phyloP scores from a whole-genome alignment of 2,113 vertebrate genomes.

The Ranitomeya variabilis region DNA sequence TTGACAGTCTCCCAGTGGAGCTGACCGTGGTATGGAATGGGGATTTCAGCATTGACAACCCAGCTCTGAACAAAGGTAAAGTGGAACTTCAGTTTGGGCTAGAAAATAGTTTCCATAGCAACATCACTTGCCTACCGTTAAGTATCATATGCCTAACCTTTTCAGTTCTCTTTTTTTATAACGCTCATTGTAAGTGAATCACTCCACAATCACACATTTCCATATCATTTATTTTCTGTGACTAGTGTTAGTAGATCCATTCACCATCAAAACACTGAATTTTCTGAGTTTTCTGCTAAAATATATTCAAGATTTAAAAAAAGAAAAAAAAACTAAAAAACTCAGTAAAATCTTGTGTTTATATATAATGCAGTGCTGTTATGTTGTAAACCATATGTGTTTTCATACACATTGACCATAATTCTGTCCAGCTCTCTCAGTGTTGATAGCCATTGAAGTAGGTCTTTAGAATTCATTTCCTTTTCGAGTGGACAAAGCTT shows the following conservation, averaged over 20 bases:
- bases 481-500: background rate
- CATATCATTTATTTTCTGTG: constrained; percentile 34
- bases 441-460: background rate
- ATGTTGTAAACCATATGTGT: background rate
- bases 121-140: constrained; percentile 11
- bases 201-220: constrained; percentile 21
- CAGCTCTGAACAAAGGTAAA: constrained; percentile 94
- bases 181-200: constrained; percentile 31
- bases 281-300: background rate
- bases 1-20: constrained; percentile 94
- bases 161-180: constrained; percentile 23
- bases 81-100: constrained; percentile 42
- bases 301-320: background rate
- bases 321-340: background rate
- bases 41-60: constrained; percentile 98
- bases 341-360: background rate
- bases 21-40: constrained; percentile 98
- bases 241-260: constrained; percentile 7
- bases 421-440: background rate
- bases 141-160: constrained; percentile 19
- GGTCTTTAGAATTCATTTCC: background rate
- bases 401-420: background rate
- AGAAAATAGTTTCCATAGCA: constrained; percentile 36
- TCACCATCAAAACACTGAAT: background rate
- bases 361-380: background rate